A percentile compares a stretch with the other conserved stretches of the same genome.
Evolutionary conservation across 2,888 invertebrate genomes (phyloP).

Genomic region (Napeogenes inachia): DNA sequence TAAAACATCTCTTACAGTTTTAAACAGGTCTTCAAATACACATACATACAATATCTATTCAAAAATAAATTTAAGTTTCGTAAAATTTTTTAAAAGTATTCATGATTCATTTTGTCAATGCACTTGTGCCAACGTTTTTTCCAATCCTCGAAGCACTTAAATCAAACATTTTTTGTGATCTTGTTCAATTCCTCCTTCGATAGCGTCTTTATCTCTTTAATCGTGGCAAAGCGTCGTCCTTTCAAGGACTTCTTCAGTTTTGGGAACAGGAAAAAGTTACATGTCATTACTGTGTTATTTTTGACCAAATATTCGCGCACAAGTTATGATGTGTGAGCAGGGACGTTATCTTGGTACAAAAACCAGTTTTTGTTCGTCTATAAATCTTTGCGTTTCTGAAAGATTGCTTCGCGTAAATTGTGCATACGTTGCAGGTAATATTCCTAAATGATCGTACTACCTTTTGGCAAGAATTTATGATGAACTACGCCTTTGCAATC

Average conservation of each 20-base stretch:
- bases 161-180: conserved; percentile 25
- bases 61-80: no score
- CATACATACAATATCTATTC: no score
- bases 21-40: no score
- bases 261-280: conserved; percentile 31
- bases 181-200: conserved; percentile 5
- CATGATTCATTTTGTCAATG: neutral
- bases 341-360: neutral
- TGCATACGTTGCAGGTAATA: neutral
- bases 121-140: conserved; percentile 22
- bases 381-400: neutral
- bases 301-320: conserved; percentile 17
- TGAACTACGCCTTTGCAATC: conserved; percentile 21
- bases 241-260: conserved; percentile 29
- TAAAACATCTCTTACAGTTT: no score
- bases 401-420: neutral
- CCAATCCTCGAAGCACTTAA: conserved; percentile 20
- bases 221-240: conserved; percentile 24
- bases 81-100: no score
- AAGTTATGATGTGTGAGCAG: neutral
- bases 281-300: conserved; percentile 15
- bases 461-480: conserved; percentile 18
- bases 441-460: conserved; percentile 12
- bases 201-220: conserved; percentile 17
- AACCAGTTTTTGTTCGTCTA: neutral